Conservation (phyloP, 2,888 invertebrate species). For the Hyposoter dolosus region DNA sequence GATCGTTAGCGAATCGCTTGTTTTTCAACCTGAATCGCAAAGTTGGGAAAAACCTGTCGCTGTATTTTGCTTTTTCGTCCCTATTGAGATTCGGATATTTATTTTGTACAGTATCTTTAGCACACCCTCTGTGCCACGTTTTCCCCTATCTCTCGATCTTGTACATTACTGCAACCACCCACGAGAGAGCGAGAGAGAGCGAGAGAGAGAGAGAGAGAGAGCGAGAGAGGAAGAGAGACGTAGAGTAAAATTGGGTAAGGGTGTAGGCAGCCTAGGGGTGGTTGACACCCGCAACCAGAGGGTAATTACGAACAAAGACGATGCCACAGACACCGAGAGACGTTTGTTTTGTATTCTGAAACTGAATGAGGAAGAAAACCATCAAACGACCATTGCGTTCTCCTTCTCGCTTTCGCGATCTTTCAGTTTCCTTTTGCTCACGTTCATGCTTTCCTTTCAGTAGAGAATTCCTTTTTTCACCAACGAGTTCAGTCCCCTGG, state of each 20-base stretch:
- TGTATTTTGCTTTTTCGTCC: slow-evolving; percentile 44
- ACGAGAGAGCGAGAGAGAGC: slow-evolving; percentile 13
- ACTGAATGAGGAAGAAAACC: slow-evolving; percentile 29
- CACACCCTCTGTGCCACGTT: slow-evolving; percentile 23
- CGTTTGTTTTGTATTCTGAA: slow-evolving; percentile 32
- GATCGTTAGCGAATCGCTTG: slow-evolving; percentile 26
- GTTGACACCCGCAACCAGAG: slow-evolving; percentile 57
- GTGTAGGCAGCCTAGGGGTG: slow-evolving; percentile 7
- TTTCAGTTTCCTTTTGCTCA: slow-evolving; percentile 14
- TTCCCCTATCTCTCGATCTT: slow-evolving; percentile 49
- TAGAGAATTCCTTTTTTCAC: slow-evolving; percentile 19
- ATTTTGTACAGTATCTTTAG: slow-evolving; percentile 3
- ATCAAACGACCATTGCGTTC: slow-evolving; percentile 29
- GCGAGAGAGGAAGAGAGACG: background rate
- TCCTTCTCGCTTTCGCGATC: slow-evolving; percentile 26
- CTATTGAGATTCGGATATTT: slow-evolving; percentile 21
- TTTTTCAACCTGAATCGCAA: slow-evolving; percentile 48
- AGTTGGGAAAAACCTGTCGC: slow-evolving; percentile 35
- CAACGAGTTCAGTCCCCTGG: slow-evolving; percentile 15
- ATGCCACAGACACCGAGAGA: background rate
- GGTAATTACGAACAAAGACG: slow-evolving; percentile 55
- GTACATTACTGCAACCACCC: background rate
- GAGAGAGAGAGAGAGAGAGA: slow-evolving; percentile 4
- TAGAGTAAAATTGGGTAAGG: background rate
- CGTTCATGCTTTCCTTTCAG: slow-evolving; percentile 18